phyloP scores from a whole-genome alignment of 2,113 vertebrate species.

The Alectura lathami region DNA sequence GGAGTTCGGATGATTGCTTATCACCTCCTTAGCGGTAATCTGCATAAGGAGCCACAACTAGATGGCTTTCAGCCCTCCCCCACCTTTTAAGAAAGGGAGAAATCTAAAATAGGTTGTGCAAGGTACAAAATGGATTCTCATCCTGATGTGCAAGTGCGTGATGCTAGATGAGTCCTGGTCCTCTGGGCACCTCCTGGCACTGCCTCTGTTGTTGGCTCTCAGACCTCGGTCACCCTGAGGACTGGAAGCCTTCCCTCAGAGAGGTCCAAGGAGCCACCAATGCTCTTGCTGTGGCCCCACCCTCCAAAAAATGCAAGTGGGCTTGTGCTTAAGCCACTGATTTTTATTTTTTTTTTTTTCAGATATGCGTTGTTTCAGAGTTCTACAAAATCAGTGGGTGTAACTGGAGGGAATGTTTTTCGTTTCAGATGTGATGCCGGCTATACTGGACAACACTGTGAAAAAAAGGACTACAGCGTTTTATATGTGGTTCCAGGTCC shows the following conservation, averaged over 20 bases:
- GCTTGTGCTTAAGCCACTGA: not conserved
- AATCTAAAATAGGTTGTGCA: not conserved
- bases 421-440: slow-evolving; percentile 92
- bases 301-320: not conserved
- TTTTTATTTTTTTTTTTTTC: not conserved
- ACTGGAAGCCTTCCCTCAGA: not conserved
- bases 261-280: accelerated
- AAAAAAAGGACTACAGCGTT: slow-evolving; percentile 98
- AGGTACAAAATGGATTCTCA: not conserved
- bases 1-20: slow-evolving; percentile 64
- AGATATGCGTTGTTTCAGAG: not conserved
- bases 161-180: not conserved
- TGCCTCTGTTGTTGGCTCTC: not conserved
- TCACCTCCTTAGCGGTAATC: slow-evolving; percentile 56
- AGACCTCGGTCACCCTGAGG: not conserved
- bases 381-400: not conserved
- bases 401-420: not conserved
- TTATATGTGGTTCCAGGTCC: slow-evolving; percentile 97
- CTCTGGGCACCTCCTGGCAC: not conserved
- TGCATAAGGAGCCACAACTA: slow-evolving; percentile 37
- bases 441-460: slow-evolving; percentile 96
- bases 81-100: slow-evolving; percentile 14
- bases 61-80: slow-evolving; percentile 41
- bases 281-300: not conserved
- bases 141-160: not conserved